A percentile compares a stretch with the other conserved stretches of the same genome.
These are phyloP conservation scores for Anguilla rostrata DNA, from an alignment of 2,113 vertebrate genomes.

Conservation along the genomic window DNA sequence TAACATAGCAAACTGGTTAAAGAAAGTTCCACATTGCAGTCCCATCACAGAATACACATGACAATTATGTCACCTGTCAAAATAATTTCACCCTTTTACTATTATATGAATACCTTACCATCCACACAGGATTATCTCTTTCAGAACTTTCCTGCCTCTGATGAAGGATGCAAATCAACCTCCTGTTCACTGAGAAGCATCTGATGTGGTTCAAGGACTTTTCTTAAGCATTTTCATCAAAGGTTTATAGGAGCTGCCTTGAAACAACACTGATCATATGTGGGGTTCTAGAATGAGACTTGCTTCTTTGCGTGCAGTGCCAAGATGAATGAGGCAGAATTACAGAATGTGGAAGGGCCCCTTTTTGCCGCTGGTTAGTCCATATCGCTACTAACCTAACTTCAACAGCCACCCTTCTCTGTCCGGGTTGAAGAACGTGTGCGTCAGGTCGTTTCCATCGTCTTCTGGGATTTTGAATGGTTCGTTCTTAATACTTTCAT, in stretches of 20 bases:
- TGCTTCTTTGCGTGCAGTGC: neutral
- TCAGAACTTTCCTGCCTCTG: neutral
- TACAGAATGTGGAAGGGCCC: conserved; percentile 1
- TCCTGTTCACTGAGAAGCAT: neutral
- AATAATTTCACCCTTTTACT: neutral
- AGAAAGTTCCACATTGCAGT: neutral
- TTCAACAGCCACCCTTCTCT: conserved; percentile 98
- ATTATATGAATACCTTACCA: neutral
- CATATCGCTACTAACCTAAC: conserved; percentile 77
- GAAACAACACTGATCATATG: neutral
- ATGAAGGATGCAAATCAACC: neutral
- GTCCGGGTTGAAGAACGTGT: conserved; percentile 98
- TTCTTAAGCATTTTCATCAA: neutral
- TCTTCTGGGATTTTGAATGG: conserved; percentile 99
- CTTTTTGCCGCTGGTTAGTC: neutral
- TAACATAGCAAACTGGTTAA: neutral
- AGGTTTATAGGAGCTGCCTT: neutral
- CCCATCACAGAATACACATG: too few species aligned
- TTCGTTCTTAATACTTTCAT: conserved; percentile 98
- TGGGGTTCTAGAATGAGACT: neutral
- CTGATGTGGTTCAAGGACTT: neutral
- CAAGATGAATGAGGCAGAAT: neutral
- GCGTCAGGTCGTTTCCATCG: conserved; percentile 95
- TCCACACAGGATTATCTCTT: neutral
- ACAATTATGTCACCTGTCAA: neutral